phyloP scores from a whole-genome alignment of 2,888 invertebrate genomes.

The Phaonia tiefii region DNA sequence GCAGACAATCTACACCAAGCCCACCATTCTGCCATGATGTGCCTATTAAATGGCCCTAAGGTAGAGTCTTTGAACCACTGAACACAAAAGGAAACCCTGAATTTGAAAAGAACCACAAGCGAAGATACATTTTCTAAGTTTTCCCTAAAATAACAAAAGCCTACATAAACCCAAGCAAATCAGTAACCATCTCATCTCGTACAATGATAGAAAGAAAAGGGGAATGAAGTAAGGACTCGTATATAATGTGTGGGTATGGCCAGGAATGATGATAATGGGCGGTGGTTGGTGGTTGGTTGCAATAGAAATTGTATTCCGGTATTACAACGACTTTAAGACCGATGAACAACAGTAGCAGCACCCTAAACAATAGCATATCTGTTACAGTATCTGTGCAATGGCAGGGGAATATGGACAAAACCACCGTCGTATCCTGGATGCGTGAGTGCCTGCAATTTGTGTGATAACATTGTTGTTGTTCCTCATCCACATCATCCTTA shows the following conservation, averaged over 20 bases:
- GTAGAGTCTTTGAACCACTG: slow-evolving; percentile 2
- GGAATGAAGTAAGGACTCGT: background rate
- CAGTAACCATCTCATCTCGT: background rate
- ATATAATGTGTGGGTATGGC: too few relatives aligned
- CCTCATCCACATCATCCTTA: background rate
- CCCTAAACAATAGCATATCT: slow-evolving; percentile 26
- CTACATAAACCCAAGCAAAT: slow-evolving; percentile 36
- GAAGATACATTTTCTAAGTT: slow-evolving; percentile 59
- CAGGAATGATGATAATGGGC: background rate
- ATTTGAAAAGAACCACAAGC: slow-evolving; percentile 13
- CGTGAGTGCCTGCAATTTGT: slow-evolving; percentile 46
- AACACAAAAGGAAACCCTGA: background rate
- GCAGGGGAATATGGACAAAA: background rate
- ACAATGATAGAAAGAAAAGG: background rate
- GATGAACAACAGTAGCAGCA: background rate
- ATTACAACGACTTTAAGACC: slow-evolving; percentile 25
- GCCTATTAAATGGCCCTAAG: slow-evolving; percentile 51
- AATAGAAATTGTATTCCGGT: slow-evolving; percentile 46
- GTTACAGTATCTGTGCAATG: slow-evolving; percentile 4
- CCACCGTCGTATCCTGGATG: background rate
- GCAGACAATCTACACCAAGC: background rate
- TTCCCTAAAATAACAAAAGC: slow-evolving; percentile 62
- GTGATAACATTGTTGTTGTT: slow-evolving; percentile 54
- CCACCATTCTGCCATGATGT: too few relatives aligned
- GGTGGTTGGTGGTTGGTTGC: slow-evolving; percentile 41